Percentiles rank a stretch among this genome's conserved stretches.
phyloP scores from a whole-genome alignment of 2,888 invertebrate genomes.

The Pyrocoelia pectoralis region DNA sequence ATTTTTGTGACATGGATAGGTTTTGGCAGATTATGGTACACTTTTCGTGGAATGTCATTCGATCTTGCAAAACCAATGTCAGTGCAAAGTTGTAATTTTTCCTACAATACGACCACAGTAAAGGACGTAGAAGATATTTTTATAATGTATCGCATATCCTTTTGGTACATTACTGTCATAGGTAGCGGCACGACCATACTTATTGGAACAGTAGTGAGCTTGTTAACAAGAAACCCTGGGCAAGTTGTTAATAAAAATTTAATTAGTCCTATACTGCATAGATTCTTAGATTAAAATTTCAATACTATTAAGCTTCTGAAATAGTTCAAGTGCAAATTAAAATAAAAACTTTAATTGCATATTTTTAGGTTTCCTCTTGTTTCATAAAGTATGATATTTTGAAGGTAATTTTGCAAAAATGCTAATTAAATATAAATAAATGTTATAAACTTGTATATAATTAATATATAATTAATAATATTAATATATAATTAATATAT shows the following conservation, averaged over 20 bases:
- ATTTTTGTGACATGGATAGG: constrained; percentile 28
- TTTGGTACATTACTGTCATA: constrained; percentile 32
- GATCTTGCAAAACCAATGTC: constrained; percentile 18
- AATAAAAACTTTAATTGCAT: too few relatives aligned
- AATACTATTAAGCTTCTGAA: too few relatives aligned
- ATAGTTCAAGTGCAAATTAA: too few relatives aligned
- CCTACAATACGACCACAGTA: not conserved
- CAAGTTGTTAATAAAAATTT: not conserved
- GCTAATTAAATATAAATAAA: too few relatives aligned
- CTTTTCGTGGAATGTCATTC: constrained; percentile 1
- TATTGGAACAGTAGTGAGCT: constrained; percentile 60
- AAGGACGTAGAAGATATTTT: constrained; percentile 5
- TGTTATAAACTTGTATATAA: too few relatives aligned
- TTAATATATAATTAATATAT: too few relatives aligned
- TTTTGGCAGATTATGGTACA: constrained; percentile 27
- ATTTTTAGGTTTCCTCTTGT: too few relatives aligned
- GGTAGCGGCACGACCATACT: constrained; percentile 13
- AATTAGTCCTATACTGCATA: not conserved
- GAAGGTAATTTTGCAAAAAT: too few relatives aligned
- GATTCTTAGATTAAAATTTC: constrained; percentile 4
- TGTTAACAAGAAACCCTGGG: constrained; percentile 57
- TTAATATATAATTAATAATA: too few relatives aligned
- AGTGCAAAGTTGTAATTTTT: constrained; percentile 23
- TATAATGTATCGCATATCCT: constrained; percentile 32
- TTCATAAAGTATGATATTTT: too few relatives aligned